Base-by-base conservation (phyloP, 2,797 vertebrate species). In the Linurgus olivaceus region DNA sequence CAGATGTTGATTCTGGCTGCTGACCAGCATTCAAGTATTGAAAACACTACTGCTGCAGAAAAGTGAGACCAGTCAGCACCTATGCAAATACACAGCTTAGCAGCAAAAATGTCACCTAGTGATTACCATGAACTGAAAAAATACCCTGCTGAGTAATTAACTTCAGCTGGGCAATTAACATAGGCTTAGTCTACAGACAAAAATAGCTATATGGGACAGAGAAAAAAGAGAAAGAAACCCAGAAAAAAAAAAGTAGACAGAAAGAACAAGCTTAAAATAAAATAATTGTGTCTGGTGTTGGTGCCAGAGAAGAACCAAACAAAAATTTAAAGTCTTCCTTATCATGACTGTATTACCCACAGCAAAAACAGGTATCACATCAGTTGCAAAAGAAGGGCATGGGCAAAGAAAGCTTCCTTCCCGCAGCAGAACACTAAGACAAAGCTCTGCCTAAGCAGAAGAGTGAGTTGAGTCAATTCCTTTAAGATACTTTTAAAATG, bases 61-160 rank as follows among this genome's bases (percentile, higher is more conserved):
- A 79, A 84, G 74, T 38, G 42, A 92, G 80, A 78, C 80, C 80
- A 92, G 74, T 78, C 86, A 96, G 92, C 92, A 94, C 74, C 88
- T 90, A 86, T 37, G 75, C 71, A 94, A 94, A 94, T 73, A 92
- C 73, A 79, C 45, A 73, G 83, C 86, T 93, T 73, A 88, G 63
- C 80, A 84, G 70, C 74, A 79, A 93, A 93, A 90, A 59, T 31
- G 66, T 67, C 86, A 93, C 42, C 48, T 35, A 70, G 78, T 71
- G 75, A 95, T 59, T 88, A 93, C 35, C 50, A 80, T 26, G 50
- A 94, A 84, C 16, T 76, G 55, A 88, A 90, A 93, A 88, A 88
- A 52, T 17, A 86, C 29, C 47, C 74, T 94, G 63, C 50, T 62
- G 74, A 82, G 88, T 94, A 94, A 92, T 90, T 81, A 90, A 92